A percentile compares a stretch with the other conserved stretches of the same genome.
These are phyloP conservation scores for Panulirus ornatus DNA, from an alignment of 1,140 invertebrate genomes.

Conservation along the genomic window DNA sequence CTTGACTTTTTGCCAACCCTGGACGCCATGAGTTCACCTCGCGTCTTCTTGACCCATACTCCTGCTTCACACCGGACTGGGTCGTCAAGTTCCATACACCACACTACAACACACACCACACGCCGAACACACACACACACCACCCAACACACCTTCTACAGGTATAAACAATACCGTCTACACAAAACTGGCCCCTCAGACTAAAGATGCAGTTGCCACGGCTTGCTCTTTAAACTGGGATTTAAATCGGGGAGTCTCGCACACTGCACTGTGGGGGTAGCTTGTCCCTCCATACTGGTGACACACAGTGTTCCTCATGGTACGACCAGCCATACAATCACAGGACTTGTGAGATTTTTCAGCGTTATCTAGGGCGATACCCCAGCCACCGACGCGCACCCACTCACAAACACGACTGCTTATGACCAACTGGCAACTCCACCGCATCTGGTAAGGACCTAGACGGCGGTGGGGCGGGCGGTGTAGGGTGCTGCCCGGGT, in stretches of 20 bases:
- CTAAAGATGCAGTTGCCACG: neutral
- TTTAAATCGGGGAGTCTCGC: no score
- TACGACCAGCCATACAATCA: no score
- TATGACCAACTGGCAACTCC: neutral
- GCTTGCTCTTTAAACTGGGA: neutral
- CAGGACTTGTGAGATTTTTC: no score
- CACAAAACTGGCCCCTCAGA: neutral
- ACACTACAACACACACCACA: neutral
- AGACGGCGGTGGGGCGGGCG: neutral
- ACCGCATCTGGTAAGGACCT: conserved; percentile 4
- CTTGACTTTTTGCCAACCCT: conserved; percentile 33
- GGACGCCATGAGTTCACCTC: neutral
- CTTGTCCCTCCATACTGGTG: no score
- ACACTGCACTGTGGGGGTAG: no score
- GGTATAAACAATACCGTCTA: neutral
- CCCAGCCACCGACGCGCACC: neutral
- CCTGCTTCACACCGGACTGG: no score
- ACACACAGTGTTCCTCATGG: no score
- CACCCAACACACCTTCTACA: neutral
- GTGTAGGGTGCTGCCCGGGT: no score
- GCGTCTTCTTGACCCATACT: no score
- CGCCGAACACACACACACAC: no score
- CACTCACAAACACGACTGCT: neutral
- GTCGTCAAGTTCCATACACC: no score
- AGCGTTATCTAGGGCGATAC: no score